These are phyloP conservation scores for Siniperca chuatsi DNA, from an alignment of 2,113 vertebrate species.

Conservation along the genomic window DNA sequence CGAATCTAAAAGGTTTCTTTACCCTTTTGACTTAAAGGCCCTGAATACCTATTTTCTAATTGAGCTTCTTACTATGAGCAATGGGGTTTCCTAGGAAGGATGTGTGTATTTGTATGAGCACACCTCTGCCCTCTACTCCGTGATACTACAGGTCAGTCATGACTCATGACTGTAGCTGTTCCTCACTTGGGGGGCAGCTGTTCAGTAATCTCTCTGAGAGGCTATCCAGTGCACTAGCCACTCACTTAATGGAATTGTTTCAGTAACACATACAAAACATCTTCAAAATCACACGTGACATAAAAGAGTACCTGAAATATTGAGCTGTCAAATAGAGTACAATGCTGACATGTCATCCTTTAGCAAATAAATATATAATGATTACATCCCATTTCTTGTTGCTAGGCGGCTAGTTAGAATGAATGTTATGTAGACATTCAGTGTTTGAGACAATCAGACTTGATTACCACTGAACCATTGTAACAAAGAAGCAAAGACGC, in stretches of 20 bases:
- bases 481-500: conserved; percentile 61
- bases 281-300: conserved; percentile 59
- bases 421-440: conserved; percentile 9
- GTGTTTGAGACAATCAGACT: conserved; percentile 31
- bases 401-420: neutral
- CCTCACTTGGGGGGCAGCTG: conserved; percentile 71
- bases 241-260: conserved; percentile 78
- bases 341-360: conserved; percentile 35
- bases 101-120: conserved; percentile 29
- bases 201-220: conserved; percentile 82
- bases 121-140: conserved; percentile 47
- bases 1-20: neutral
- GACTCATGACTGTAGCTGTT: conserved; percentile 61
- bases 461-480: conserved; percentile 51
- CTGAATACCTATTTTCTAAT: neutral
- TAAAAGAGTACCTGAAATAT: conserved; percentile 41
- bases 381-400: conserved; percentile 11
- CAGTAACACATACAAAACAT: conserved; percentile 68
- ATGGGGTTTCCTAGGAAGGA: conserved; percentile 21
- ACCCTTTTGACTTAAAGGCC: neutral
- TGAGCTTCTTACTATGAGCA: neutral
- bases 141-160: conserved; percentile 66
- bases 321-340: conserved; percentile 9
- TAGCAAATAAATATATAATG: conserved; percentile 32
- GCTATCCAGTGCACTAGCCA: conserved; percentile 58